Conservation (phyloP, 2,113 vertebrate genomes). For the Uria aalge region DNA sequence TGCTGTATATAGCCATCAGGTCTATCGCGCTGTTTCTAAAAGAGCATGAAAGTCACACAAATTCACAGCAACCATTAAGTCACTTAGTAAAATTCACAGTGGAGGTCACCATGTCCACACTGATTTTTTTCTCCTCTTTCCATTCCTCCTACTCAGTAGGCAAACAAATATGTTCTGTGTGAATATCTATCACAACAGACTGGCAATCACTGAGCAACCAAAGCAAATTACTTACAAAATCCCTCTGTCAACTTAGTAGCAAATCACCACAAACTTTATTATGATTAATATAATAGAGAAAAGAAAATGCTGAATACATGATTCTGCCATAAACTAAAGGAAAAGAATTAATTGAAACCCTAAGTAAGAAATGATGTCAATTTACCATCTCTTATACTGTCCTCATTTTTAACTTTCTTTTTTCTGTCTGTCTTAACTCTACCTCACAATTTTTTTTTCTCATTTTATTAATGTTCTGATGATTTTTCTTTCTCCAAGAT, state of each 20-base stretch:
- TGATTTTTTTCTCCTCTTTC: not conserved
- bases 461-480: not conserved
- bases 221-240: conserved; percentile 61
- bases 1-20: not conserved
- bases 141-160: conserved; percentile 34
- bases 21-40: not conserved
- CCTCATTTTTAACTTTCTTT: not conserved
- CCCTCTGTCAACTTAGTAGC: conserved; percentile 32
- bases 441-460: not conserved
- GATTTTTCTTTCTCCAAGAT: not conserved
- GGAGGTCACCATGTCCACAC: conserved; percentile 17
- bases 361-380: not conserved
- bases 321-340: not conserved
- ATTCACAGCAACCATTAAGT: conserved; percentile 48
- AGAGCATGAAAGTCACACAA: not conserved
- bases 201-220: conserved; percentile 46
- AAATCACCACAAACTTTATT: not conserved
- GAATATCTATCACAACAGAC: conserved; percentile 41
- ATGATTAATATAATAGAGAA: not conserved
- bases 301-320: not conserved
- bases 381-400: not conserved
- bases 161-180: conserved; percentile 47
- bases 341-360: not conserved
- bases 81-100: conserved; percentile 10
- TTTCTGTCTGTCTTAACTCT: not conserved